Percentiles rank a stretch among this genome's conserved stretches.
These are phyloP conservation scores for Sclerodermus sp. DNA, from an alignment of 2,888 invertebrate genomes.

Conservation along the genomic window DNA sequence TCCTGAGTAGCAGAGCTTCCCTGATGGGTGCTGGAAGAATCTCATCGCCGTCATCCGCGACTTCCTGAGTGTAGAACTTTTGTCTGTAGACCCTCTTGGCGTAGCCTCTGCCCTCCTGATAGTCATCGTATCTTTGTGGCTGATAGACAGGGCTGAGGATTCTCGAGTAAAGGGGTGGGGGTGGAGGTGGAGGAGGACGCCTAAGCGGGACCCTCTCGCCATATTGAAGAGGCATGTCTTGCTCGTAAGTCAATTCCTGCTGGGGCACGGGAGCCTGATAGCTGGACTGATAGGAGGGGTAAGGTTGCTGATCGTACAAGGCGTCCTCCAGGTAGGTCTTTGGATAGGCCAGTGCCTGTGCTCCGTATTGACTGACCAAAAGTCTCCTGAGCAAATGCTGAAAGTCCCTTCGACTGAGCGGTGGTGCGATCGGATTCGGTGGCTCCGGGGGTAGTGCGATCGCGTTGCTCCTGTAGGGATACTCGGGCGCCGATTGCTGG, in stretches of 20 bases:
- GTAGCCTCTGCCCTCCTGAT: constrained; percentile 45
- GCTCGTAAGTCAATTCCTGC: constrained; percentile 37
- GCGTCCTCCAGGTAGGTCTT: constrained; percentile 53
- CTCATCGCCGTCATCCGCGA: constrained; percentile 61
- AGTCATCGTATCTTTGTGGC: constrained; percentile 46
- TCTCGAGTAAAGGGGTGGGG: constrained; percentile 30
- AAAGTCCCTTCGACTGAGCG: constrained; percentile 72
- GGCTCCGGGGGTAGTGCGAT: constrained; percentile 58
- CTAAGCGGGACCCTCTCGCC: constrained; percentile 46
- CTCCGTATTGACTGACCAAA: constrained; percentile 63
- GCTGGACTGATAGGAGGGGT: constrained; percentile 57
- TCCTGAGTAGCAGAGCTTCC: constrained; percentile 71
- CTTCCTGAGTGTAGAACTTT: constrained; percentile 44
- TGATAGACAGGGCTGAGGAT: constrained; percentile 41
- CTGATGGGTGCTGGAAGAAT: constrained; percentile 71
- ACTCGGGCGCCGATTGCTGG: constrained; percentile 36
- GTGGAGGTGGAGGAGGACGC: no score
- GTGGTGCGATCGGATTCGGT: constrained; percentile 65
- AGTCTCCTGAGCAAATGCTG: constrained; percentile 69
- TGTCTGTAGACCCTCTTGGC: constrained; percentile 50
- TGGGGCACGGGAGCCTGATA: constrained; percentile 43
- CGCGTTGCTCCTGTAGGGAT: constrained; percentile 36
- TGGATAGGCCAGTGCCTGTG: constrained; percentile 49
- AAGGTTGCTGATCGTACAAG: constrained; percentile 51
- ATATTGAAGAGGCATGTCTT: constrained; percentile 31